Conservation (phyloP, 2,797 vertebrate species). For the Uromys caudimaculatus region DNA sequence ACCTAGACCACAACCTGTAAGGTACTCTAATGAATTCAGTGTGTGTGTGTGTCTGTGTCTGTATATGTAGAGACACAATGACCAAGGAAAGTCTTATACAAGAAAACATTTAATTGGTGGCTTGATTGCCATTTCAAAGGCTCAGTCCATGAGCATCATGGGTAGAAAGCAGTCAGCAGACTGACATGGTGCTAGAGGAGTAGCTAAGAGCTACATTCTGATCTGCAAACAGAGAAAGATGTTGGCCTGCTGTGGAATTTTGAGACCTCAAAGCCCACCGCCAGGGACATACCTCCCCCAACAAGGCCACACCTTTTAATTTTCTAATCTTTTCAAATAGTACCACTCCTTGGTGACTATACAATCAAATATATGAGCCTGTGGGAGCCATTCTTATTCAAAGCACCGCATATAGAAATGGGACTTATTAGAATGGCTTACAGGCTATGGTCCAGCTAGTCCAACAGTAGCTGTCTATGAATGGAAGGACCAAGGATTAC, state of each 20-base stretch:
- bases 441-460: not conserved
- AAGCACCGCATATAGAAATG: not conserved
- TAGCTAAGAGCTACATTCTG: too few relatives aligned
- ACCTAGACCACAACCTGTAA: not conserved
- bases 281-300: not conserved
- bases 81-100: not conserved
- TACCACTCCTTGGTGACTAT: not conserved
- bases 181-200: not conserved
- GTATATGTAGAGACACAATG: not conserved
- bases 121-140: too few relatives aligned
- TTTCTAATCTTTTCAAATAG: not conserved
- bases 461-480: not conserved
- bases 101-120: not conserved
- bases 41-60: not conserved
- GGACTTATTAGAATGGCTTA: not conserved
- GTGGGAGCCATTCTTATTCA: not conserved
- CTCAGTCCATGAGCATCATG: too few relatives aligned
- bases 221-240: not conserved
- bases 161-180: too few relatives aligned
- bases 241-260: too few relatives aligned
- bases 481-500: not conserved
- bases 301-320: not conserved
- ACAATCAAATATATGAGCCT: not conserved
- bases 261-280: not conserved
- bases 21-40: not conserved